Evolutionary conservation across 2,797 vertebrate species (phyloP), one percentile per base, ranked within the genome.

Genomic region (Rhinatrema bivittatum): DNA sequence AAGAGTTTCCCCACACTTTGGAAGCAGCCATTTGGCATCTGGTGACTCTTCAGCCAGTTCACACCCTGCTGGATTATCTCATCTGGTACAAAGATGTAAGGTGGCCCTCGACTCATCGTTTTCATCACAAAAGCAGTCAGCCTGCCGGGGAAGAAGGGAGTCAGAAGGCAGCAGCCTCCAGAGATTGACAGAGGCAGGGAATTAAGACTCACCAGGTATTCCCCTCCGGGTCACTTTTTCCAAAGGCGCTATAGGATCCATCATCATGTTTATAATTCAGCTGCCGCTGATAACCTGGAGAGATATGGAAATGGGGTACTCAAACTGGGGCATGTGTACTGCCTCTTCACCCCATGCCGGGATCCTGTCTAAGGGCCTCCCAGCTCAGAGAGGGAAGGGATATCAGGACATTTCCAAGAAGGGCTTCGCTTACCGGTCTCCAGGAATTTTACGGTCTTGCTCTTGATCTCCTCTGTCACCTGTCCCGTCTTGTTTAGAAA

Each of bases 91-190:
- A 78, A 89, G 51, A 91, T 80, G 51, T 79, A 77, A 0, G 65
- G 49, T n/a, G 43, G 72, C 1, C 87, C 86, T 9, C 76, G 75
- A 2, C 62, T 72, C 1, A 91, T 91, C 10, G 84, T 85, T 57
- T 86, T 86, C 70, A 84, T 81, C 53, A 90, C 87, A 42, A 91
- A 91, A 3, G 84, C 58, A 3, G 87, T 89, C 54, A 93, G 61
- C 87, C 91, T 92, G 46, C 39, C 39, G 29, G 43, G 36, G 8
- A 42, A 13, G 16, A 33, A n/a, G n/a, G 16, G 27, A 20, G 6
- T 4, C 5, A 16, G 33, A n/a, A 8, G 5, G 9, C 16, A 24
- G 23, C 4, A 23, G 10, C 10, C 8, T 7, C 16, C 11, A 2
- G 0, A 0, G 7, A 32, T 1, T 16, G n/a, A 3, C 7, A 11